Percentiles rank a stretch among this genome's conserved stretches.
These are phyloP conservation scores for Microplitis demolitor DNA, from an alignment of 1,140 invertebrate species.

Conservation along the genomic window DNA sequence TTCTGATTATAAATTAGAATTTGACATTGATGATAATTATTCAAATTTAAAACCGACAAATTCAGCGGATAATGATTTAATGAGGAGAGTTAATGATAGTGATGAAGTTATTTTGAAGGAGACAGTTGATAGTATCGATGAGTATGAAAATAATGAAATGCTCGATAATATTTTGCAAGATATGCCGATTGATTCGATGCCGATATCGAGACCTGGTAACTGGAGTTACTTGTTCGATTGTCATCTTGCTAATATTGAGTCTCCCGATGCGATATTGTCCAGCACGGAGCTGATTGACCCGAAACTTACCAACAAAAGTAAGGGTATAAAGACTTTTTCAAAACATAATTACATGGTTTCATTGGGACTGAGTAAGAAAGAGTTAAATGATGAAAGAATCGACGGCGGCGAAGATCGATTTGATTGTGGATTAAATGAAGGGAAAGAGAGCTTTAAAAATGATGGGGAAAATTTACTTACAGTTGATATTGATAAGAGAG, in stretches of 20 bases:
- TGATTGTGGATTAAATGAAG: too few species aligned
- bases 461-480: too few species aligned
- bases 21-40: conserved; percentile 3
- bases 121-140: conserved; percentile 14
- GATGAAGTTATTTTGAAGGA: neutral
- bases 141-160: conserved; percentile 37
- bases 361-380: neutral
- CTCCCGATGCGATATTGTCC: neutral
- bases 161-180: conserved; percentile 34
- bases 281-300: neutral
- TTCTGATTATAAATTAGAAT: conserved; percentile 19
- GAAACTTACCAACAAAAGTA: neutral
- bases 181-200: conserved; percentile 29
- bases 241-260: conserved; percentile 14
- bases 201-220: neutral
- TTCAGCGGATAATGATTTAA: neutral
- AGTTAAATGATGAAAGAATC: neutral
- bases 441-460: too few species aligned
- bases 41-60: neutral
- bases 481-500: neutral
- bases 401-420: too few species aligned
- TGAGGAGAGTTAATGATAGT: neutral
- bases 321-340: neutral
- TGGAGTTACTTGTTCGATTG: conserved; percentile 29
- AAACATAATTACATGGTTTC: neutral